A percentile compares a stretch with the other conserved stretches of the same genome.
These are phyloP conservation scores for Sepioteuthis lessoniana DNA, from an alignment of 2,888 invertebrate genomes.

Conservation along the genomic window DNA sequence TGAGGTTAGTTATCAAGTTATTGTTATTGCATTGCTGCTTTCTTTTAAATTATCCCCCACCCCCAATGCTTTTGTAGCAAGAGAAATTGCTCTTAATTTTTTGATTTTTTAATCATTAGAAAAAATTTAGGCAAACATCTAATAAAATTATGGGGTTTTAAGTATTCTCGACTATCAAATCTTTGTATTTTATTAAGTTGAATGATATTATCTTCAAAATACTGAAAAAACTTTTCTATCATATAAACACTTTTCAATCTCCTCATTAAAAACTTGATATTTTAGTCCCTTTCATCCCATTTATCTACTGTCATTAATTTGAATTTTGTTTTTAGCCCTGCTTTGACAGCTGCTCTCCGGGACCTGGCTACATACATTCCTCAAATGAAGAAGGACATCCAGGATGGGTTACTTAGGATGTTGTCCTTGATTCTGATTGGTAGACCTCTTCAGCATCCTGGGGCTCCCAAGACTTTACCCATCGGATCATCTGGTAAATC, in stretches of 20 bases:
- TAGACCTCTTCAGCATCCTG: slow-evolving; percentile 83
- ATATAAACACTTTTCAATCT: too few relatives aligned
- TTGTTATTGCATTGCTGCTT: too few relatives aligned
- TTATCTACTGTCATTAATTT: not conserved
- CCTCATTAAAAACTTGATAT: not conserved
- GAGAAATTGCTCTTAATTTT: too few relatives aligned
- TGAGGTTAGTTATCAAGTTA: slow-evolving; percentile 76
- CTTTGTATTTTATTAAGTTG: too few relatives aligned
- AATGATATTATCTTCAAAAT: too few relatives aligned
- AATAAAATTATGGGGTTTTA: too few relatives aligned
- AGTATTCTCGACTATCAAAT: too few relatives aligned
- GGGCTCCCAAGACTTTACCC: slow-evolving; percentile 61
- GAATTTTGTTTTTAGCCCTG: slow-evolving; percentile 79
- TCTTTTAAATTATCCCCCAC: too few relatives aligned
- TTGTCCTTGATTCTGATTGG: slow-evolving; percentile 92
- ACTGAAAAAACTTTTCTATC: too few relatives aligned
- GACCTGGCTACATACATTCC: slow-evolving; percentile 93
- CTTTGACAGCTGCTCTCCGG: slow-evolving; percentile 90
- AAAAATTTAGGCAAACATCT: too few relatives aligned
- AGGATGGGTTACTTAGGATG: slow-evolving; percentile 92
- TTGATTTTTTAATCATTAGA: too few relatives aligned
- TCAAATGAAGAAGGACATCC: slow-evolving; percentile 89
- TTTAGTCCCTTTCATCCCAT: not conserved
- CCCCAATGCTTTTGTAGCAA: too few relatives aligned
- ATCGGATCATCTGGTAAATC: slow-evolving; percentile 46